Percentiles rank a stretch among this genome's conserved stretches.
phyloP scores from a whole-genome alignment of 2,113 vertebrate genomes.

The Serinus canaria region DNA sequence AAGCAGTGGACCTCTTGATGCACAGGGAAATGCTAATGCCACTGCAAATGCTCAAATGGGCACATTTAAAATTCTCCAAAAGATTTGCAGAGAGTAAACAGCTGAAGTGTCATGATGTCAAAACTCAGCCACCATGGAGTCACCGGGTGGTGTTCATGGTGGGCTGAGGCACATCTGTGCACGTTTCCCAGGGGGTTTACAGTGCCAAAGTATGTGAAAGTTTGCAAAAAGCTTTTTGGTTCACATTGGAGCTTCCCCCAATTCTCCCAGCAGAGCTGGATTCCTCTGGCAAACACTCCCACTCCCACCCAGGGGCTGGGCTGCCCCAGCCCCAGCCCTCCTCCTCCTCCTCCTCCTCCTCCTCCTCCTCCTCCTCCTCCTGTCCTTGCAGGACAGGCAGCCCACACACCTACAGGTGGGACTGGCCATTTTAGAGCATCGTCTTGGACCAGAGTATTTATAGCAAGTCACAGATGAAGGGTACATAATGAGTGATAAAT shows the following conservation, averaged over 20 bases:
- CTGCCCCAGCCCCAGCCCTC: background rate
- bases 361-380: background rate
- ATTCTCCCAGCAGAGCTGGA: background rate
- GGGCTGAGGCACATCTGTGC: background rate
- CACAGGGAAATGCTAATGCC: fast-evolving
- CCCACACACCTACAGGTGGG: background rate
- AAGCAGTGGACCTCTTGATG: background rate
- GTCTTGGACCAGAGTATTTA: background rate
- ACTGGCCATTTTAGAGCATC: background rate
- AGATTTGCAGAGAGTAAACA: background rate
- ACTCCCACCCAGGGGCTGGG: background rate
- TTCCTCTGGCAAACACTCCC: background rate
- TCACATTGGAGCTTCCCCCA: background rate
- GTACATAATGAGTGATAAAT: background rate
- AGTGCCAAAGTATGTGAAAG: background rate
- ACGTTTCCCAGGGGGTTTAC: background rate
- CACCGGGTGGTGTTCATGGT: background rate
- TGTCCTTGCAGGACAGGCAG: background rate
- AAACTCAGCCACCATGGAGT: background rate
- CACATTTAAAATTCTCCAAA: background rate
- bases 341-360: background rate
- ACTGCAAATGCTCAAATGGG: background rate
- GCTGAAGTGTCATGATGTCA: background rate
- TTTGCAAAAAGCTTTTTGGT: background rate
- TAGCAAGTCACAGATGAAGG: background rate